These are phyloP conservation scores for Neosilurus hyrtlii DNA, from an alignment of 2,797 vertebrate genomes.

Conservation along the genomic window DNA sequence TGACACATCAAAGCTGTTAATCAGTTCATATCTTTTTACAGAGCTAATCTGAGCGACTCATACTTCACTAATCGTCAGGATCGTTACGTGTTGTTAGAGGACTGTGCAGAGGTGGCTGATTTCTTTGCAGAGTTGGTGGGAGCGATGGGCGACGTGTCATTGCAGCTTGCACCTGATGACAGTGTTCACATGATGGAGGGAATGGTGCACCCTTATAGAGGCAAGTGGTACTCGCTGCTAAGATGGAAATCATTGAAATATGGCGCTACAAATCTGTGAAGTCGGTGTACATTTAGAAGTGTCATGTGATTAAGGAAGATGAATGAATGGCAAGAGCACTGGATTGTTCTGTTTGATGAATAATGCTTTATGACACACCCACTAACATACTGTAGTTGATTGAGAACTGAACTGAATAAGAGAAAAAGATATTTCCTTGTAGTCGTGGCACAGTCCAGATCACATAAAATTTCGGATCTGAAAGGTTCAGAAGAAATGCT, in stretches of 20 bases:
- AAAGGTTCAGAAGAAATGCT: constrained; percentile 18
- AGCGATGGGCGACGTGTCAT: constrained; percentile 86
- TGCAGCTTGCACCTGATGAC: constrained; percentile 85
- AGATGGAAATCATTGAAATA: not conserved
- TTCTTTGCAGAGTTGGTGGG: constrained; percentile 91
- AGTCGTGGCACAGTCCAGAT: not conserved
- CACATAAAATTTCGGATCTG: not conserved
- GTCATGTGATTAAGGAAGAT: not conserved
- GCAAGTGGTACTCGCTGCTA: constrained; percentile 55
- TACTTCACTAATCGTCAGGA: constrained; percentile 99
- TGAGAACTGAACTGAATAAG: constrained; percentile 16
- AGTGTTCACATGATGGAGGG: constrained; percentile 82
- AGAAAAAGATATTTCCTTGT: constrained; percentile 29
- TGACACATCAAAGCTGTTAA: not conserved
- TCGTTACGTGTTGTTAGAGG: constrained; percentile 89
- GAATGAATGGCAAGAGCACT: not conserved
- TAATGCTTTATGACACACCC: constrained; percentile 3
- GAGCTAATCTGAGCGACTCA: constrained; percentile 95
- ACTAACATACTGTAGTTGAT: not conserved
- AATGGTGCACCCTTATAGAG: constrained; percentile 92
- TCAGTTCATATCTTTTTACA: constrained; percentile 54
- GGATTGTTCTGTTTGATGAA: not conserved
- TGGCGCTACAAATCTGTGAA: not conserved
- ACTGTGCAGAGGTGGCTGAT: constrained; percentile 85
- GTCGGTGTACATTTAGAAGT: not conserved